These are phyloP conservation scores for Aricia agestis DNA, from an alignment of 1,140 invertebrate genomes.

Conservation along the genomic window DNA sequence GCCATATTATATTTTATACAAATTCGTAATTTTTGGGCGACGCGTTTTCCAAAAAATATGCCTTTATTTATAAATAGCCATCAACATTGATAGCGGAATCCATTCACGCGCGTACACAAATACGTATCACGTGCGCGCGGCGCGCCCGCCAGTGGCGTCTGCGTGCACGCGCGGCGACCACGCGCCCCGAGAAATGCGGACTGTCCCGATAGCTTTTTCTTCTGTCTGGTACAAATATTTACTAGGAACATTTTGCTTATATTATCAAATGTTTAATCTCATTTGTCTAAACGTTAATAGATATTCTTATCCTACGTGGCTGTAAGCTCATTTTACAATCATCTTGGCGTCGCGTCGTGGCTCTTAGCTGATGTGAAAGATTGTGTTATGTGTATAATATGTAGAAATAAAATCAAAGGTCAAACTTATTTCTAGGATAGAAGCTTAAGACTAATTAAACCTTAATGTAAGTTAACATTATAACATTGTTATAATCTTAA, in stretches of 20 bases:
- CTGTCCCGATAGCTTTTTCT: neutral
- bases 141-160: conserved; percentile 11
- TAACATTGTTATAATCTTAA: no score
- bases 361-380: no score
- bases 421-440: no score
- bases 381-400: no score
- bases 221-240: neutral
- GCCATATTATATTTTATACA: neutral
- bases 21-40: neutral
- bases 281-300: no score
- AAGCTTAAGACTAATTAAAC: no score
- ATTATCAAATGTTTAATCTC: neutral
- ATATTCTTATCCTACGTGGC: no score
- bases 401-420: no score
- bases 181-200: neutral
- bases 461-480: no score
- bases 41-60: neutral
- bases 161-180: conserved; percentile 11
- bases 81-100: conserved; percentile 12
- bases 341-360: no score
- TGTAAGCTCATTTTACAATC: no score
- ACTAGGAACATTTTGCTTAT: neutral
- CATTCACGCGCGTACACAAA: conserved; percentile 15
- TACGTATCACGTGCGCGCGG: conserved; percentile 7
- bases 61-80: neutral